phyloP scores from a whole-genome alignment of 2,888 invertebrate genomes.

The Drosophila stalkeri region DNA sequence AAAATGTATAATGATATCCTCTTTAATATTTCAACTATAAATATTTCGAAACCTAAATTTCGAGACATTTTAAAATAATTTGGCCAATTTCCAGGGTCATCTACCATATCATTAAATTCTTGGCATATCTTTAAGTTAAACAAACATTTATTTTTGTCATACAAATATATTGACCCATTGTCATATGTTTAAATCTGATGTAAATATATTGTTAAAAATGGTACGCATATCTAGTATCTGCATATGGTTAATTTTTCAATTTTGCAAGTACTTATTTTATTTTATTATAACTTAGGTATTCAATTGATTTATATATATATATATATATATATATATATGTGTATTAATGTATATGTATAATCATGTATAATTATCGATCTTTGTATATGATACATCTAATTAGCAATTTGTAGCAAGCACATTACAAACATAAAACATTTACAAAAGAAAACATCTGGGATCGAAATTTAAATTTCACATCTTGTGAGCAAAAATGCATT shows the following conservation, averaged over 20 bases:
- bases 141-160: constrained; percentile 28
- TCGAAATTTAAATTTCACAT: constrained; percentile 54
- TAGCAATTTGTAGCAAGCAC: constrained; percentile 38
- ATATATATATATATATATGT: constrained; percentile 8
- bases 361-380: constrained; percentile 21
- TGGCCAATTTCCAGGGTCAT: constrained; percentile 51
- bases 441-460: constrained; percentile 45
- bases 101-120: constrained; percentile 28
- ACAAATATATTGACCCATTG: constrained; percentile 58
- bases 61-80: constrained; percentile 21
- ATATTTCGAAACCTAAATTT: constrained; percentile 32
- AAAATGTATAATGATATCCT: constrained; percentile 22
- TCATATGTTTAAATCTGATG: too few relatives aligned
- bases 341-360: background rate
- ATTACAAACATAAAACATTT: constrained; percentile 51
- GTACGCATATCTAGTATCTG: constrained; percentile 24
- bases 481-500: constrained; percentile 52
- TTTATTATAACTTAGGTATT: constrained; percentile 13
- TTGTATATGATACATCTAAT: constrained; percentile 24
- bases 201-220: constrained; percentile 27
- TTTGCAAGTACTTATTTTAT: too few relatives aligned
- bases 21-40: constrained; percentile 35
- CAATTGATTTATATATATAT: constrained; percentile 17
- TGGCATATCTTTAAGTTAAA: constrained; percentile 37
- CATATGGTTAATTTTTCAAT: too few relatives aligned